Evolutionary conservation across 1,140 invertebrate species (phyloP).

Genomic region (Agrilus planipennis): DNA sequence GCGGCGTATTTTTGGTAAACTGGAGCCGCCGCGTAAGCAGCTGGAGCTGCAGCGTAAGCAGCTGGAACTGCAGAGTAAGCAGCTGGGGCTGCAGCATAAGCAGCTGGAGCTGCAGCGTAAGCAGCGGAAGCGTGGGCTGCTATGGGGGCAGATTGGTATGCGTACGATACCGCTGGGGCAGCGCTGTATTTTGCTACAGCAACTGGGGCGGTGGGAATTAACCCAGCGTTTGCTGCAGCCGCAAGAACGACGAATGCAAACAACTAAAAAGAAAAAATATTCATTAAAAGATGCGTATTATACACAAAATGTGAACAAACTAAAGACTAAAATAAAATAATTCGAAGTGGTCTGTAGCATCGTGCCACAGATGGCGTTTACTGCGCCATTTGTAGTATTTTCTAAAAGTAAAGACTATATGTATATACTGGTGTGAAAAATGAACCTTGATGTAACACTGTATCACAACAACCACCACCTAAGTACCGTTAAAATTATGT

Average conservation of each 20-base stretch:
- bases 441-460: no score
- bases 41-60: not conserved
- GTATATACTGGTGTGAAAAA: no score
- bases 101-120: conserved; percentile 14
- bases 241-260: conserved; percentile 24
- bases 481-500: no score
- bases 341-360: no score
- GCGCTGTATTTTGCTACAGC: conserved; percentile 8
- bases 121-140: conserved; percentile 9
- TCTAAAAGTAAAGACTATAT: no score
- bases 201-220: not conserved
- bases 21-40: conserved; percentile 16
- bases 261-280: conserved; percentile 24
- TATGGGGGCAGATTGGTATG: conserved; percentile 15
- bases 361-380: no score
- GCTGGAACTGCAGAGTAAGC: conserved; percentile 7
- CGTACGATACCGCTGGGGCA: conserved; percentile 9
- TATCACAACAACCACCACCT: no score
- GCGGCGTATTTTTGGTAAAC: conserved; percentile 17
- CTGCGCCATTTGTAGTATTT: no score
- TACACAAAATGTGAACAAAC: no score
- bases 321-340: no score
- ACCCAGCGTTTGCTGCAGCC: conserved; percentile 24
- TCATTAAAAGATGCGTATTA: no score
- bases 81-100: conserved; percentile 11